Evolutionary conservation across 2,888 invertebrate species (phyloP).

Genomic region (Autographa gamma): DNA sequence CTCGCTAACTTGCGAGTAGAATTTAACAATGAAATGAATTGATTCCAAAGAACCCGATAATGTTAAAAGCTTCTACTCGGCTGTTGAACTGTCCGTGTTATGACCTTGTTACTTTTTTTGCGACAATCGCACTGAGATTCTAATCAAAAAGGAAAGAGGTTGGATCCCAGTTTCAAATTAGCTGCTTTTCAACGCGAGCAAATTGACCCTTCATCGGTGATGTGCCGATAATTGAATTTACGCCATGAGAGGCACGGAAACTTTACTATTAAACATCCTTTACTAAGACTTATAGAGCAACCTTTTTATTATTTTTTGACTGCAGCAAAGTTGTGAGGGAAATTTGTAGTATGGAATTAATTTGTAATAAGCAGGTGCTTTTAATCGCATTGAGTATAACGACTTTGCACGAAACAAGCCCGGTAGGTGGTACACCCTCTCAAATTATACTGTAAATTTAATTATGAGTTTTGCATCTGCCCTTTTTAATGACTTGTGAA

Average conservation of each 20-base stretch:
- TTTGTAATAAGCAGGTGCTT: slow-evolving; percentile 51
- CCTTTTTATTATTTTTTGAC: slow-evolving; percentile 28
- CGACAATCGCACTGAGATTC: slow-evolving; percentile 23
- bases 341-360: slow-evolving; percentile 22
- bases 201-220: slow-evolving; percentile 49
- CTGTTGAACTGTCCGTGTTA: slow-evolving; percentile 26
- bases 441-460: slow-evolving; percentile 42
- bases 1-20: slow-evolving; percentile 17
- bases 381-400: slow-evolving; percentile 44
- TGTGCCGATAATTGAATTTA: slow-evolving; percentile 44
- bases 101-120: slow-evolving; percentile 28
- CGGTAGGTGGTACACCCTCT: slow-evolving; percentile 31
- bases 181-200: slow-evolving; percentile 22
- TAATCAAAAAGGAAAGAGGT: slow-evolving; percentile 23
- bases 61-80: slow-evolving; percentile 22
- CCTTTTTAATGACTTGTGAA: slow-evolving; percentile 22
- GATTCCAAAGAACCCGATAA: slow-evolving; percentile 17
- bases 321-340: slow-evolving; percentile 33
- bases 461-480: slow-evolving; percentile 44
- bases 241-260: slow-evolving; percentile 24
- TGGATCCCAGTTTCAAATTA: slow-evolving; percentile 31
- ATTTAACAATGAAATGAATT: slow-evolving; percentile 39
- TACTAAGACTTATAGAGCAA: slow-evolving; percentile 40
- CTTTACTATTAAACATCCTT: slow-evolving; percentile 28
- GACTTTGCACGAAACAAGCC: slow-evolving; percentile 34